phyloP scores from a whole-genome alignment of 2,888 invertebrate species.

The Dryobotodes eremita region DNA sequence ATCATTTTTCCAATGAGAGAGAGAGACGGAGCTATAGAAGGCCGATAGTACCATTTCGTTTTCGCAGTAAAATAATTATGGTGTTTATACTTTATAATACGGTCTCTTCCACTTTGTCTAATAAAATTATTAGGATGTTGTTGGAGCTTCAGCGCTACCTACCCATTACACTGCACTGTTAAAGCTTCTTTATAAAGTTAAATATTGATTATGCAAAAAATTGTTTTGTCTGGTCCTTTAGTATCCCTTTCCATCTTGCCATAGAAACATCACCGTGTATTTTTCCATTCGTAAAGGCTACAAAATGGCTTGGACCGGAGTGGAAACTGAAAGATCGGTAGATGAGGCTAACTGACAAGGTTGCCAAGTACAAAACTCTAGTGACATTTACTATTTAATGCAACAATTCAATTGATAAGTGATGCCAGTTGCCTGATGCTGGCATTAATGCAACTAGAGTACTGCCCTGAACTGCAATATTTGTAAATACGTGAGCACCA shows the following conservation, averaged over 20 bases:
- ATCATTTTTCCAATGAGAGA: too few species aligned
- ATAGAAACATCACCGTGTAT: not conserved
- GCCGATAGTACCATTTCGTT: too few species aligned
- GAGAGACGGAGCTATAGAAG: too few species aligned
- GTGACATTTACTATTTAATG: too few species aligned
- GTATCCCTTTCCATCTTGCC: not conserved
- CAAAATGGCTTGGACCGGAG: not conserved
- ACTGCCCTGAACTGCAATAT: not conserved
- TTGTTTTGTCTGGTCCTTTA: not conserved
- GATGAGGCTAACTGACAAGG: not conserved
- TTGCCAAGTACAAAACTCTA: not conserved
- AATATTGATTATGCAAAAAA: not conserved
- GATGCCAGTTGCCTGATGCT: not conserved
- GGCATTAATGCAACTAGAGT: not conserved
- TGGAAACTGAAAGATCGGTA: too few species aligned
- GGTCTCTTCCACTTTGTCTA: too few species aligned
- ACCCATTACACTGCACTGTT: not conserved
- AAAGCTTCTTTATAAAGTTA: constrained; percentile 5
- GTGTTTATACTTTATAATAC: too few species aligned
- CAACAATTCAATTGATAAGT: too few species aligned
- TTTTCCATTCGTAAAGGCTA: not conserved
- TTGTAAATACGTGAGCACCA: too few species aligned
- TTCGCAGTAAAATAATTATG: too few species aligned
- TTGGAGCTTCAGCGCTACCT: too few species aligned
- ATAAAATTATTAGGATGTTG: too few species aligned